A percentile compares a stretch with the other conserved stretches of the same genome.
Evolutionary conservation across 2,113 vertebrate genomes (phyloP).

Genomic region (Cyanoramphus novaezelandiae): DNA sequence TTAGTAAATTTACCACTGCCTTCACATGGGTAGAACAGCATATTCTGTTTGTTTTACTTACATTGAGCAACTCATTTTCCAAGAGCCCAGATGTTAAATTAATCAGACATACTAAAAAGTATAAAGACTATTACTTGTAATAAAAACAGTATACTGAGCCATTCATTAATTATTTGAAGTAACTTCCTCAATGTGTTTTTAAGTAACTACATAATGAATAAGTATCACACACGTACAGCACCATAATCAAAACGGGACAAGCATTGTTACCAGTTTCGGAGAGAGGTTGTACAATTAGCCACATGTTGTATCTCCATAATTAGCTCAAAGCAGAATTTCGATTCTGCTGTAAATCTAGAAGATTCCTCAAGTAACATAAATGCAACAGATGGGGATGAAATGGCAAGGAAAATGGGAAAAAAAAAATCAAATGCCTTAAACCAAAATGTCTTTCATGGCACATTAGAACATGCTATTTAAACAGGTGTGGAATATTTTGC

Average conservation of each 20-base stretch:
- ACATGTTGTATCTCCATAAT: neutral
- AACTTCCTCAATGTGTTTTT: neutral
- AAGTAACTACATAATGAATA: neutral
- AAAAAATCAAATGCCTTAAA: neutral
- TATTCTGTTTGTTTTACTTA: neutral
- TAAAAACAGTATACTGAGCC: neutral
- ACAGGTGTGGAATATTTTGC: neutral
- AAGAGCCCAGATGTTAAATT: neutral
- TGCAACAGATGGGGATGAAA: neutral
- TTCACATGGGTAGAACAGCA: neutral
- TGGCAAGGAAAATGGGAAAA: neutral
- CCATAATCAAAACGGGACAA: neutral
- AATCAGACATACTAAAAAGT: neutral
- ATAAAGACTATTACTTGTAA: neutral
- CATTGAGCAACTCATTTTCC: neutral
- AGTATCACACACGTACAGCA: neutral
- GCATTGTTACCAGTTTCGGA: neutral
- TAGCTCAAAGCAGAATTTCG: neutral
- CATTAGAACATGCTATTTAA: neutral
- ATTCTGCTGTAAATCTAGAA: neutral
- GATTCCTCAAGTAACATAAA: neutral
- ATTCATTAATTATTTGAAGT: neutral
- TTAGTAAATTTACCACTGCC: neutral
- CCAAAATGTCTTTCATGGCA: neutral
- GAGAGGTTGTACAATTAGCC: neutral